A percentile compares a stretch with the other conserved stretches of the same genome.
phyloP scores from a whole-genome alignment of 2,888 invertebrate species.

The Euclidia mi region DNA sequence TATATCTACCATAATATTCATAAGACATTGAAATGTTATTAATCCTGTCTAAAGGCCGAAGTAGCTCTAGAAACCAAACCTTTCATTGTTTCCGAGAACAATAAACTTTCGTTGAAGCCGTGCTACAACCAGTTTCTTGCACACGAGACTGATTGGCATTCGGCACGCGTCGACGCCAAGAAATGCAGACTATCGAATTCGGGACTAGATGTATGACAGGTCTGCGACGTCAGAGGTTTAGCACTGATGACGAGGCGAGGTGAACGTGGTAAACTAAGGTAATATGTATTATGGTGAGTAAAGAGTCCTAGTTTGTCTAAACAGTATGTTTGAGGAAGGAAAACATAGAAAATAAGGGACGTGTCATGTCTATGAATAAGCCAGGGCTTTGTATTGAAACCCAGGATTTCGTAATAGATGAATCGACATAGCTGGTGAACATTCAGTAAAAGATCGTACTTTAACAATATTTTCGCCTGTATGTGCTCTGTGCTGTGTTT shows the following conservation, averaged over 20 bases:
- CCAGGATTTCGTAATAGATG: too few species aligned
- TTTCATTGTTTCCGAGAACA: background rate
- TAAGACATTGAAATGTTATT: too few species aligned
- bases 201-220: constrained; percentile 41
- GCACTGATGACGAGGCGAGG: background rate
- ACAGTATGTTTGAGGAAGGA: too few species aligned
- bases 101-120: background rate
- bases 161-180: constrained; percentile 27
- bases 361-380: too few species aligned
- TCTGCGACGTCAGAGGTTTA: constrained; percentile 27
- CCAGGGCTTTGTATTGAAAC: too few species aligned
- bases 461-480: too few species aligned
- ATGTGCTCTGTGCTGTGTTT: too few species aligned
- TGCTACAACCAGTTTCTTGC: constrained; percentile 14
- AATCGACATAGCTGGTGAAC: too few species aligned
- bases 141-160: constrained; percentile 33
- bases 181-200: constrained; percentile 48
- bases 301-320: too few species aligned
- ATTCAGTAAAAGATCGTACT: too few species aligned
- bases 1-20: too few species aligned
- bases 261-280: background rate
- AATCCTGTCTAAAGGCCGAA: background rate
- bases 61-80: background rate
- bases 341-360: too few species aligned
- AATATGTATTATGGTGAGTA: constrained; percentile 1